Evolutionary conservation across 2,113 vertebrate species (phyloP), one percentile per base, ranked within the genome.

Genomic region (Trogon melanurus): DNA sequence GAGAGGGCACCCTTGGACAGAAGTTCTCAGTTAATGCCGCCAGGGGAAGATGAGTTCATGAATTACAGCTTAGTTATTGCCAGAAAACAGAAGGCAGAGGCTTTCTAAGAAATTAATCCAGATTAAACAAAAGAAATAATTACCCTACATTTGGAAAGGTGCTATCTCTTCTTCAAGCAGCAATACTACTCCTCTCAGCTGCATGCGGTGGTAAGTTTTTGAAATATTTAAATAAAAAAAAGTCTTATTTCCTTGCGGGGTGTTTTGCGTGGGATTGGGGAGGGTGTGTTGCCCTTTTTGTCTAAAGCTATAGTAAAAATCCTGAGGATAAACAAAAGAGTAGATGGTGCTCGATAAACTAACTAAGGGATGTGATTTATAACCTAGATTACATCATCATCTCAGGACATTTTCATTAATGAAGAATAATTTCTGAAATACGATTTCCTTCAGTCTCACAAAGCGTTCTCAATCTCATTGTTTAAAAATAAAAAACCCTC

Each of bases 1-100:
- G 79, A 97, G 96, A 93, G 96, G 97, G 96, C 96, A 96, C 83
- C 48, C 91, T 95, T 19, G 58, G 65, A 90, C 80, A 9, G 6
- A 80, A 56, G 36, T 89, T 81, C 90, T 53, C 78, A 14, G 30
- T 17, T 65, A 62, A 83, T 41, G 8, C 45, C 75, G 73, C 16
- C 36, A 85, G 15, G 16, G 47, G 87, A 95, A 91, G 69, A 70
- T 5, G 30, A 83, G 25, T 51, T 54, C 27, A 45, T 9, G 12
- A 91, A 48, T 19, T 29, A 56, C 0, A 86, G 34, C 51, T 92
- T 45, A 78, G 45, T 6, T 85, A 51, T 72, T 62, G 47, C 26
- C 67, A 57, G 51, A 66, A 85, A 86, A 71, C 11, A 85, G 50
- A 66, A 74, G 61, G 47, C 18, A 87, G 45, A 23, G 7, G 2